phyloP scores from a whole-genome alignment of 2,888 invertebrate species.

The Horisme vitalbata region DNA sequence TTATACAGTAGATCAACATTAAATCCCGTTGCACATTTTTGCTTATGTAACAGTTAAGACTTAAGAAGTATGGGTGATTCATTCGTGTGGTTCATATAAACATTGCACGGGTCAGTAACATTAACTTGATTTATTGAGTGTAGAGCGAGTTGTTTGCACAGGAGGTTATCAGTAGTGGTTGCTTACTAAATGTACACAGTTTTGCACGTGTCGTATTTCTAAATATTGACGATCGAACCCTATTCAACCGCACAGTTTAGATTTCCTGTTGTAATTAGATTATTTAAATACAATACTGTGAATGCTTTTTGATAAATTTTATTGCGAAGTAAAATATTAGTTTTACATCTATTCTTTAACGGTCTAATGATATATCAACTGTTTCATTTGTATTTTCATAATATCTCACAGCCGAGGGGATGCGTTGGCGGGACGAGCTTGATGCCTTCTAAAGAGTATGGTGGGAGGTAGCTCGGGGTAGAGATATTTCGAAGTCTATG shows the following conservation, averaged over 20 bases:
- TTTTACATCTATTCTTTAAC: too few species aligned
- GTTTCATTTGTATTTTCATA: too few species aligned
- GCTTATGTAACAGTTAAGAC: slow-evolving; percentile 23
- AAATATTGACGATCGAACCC: slow-evolving; percentile 28
- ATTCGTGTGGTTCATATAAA: slow-evolving; percentile 23
- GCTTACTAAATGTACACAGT: slow-evolving; percentile 17
- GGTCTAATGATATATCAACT: too few species aligned
- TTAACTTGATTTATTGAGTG: slow-evolving; percentile 23
- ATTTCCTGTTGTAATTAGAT: background rate
- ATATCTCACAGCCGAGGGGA: too few species aligned
- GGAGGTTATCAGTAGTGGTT: slow-evolving; percentile 20
- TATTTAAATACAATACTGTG: too few species aligned
- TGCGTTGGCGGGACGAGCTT: too few species aligned
- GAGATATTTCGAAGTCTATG: too few species aligned
- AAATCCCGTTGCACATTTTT: slow-evolving; percentile 25
- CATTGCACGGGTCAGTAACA: slow-evolving; percentile 26
- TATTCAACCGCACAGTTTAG: background rate
- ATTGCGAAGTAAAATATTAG: too few species aligned
- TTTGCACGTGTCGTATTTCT: slow-evolving; percentile 41
- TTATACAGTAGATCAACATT: slow-evolving; percentile 5
- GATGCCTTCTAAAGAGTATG: too few species aligned
- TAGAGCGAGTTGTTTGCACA: slow-evolving; percentile 12
- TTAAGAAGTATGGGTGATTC: slow-evolving; percentile 19
- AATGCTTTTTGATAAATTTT: too few species aligned
- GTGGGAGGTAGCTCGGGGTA: too few species aligned